phyloP scores from a whole-genome alignment of 2,888 invertebrate genomes.

The Drosophila nr. medialis region DNA sequence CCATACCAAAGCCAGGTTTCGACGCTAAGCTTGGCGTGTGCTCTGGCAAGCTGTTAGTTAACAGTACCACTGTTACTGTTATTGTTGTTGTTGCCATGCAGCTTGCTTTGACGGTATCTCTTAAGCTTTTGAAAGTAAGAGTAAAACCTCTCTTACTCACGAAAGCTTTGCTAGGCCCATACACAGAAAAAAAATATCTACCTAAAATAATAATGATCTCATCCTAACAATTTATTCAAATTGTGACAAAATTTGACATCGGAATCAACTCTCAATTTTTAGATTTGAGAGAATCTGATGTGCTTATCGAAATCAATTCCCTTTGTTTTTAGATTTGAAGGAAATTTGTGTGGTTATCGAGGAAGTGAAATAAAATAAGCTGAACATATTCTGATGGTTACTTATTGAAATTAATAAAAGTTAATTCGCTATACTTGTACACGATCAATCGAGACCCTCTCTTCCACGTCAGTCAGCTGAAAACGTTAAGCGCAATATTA shows the following conservation, averaged over 20 bases:
- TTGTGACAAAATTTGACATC: neutral
- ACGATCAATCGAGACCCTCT: neutral
- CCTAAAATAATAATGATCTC: neutral
- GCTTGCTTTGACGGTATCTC: conserved; percentile 43
- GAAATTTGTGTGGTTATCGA: neutral
- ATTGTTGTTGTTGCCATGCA: conserved; percentile 7
- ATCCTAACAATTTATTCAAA: neutral
- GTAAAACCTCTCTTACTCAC: conserved; percentile 50
- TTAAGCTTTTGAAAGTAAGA: conserved; percentile 78
- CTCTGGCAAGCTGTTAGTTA: conserved; percentile 45
- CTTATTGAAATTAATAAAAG: neutral
- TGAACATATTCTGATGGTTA: conserved; percentile 12
- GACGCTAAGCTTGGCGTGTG: conserved; percentile 28
- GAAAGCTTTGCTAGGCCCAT: conserved; percentile 28
- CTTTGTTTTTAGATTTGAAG: neutral
- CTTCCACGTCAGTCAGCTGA: neutral
- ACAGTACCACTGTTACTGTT: conserved; percentile 53
- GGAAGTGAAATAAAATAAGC: neutral
- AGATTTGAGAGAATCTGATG: neutral
- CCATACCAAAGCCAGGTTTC: conserved; percentile 36
- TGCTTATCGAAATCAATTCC: neutral
- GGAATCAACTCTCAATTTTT: neutral
- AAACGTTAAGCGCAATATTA: neutral
- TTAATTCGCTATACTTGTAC: conserved; percentile 6
- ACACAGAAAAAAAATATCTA: neutral